phyloP scores from a whole-genome alignment of 2,888 invertebrate genomes.

The Agrochola litura region DNA sequence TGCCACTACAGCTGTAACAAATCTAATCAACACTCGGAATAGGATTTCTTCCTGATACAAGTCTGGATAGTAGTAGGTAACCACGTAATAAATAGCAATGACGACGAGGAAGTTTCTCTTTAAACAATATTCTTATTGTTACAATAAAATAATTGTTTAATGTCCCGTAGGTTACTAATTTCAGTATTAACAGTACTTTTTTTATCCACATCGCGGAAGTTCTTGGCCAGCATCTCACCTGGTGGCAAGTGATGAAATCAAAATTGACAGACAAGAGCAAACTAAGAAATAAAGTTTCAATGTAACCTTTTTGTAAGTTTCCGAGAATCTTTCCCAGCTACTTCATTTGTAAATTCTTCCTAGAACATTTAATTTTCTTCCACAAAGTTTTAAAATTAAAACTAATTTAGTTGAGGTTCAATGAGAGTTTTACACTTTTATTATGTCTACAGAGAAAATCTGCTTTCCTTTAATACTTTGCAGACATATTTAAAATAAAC shows the following conservation, averaged over 20 bases:
- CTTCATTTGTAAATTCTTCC: constrained; percentile 48
- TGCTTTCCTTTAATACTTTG: constrained; percentile 17
- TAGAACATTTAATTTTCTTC: constrained; percentile 33
- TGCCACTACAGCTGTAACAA: too few relatives aligned
- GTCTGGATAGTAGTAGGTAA: too few relatives aligned
- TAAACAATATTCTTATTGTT: too few relatives aligned
- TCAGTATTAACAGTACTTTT: too few relatives aligned
- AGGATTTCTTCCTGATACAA: too few relatives aligned
- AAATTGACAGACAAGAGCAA: neutral
- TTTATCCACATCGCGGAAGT: too few relatives aligned
- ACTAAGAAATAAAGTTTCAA: constrained; percentile 5
- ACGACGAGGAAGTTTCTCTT: too few relatives aligned
- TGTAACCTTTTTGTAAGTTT: constrained; percentile 16
- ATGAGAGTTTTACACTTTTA: constrained; percentile 45
- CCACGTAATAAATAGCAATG: too few relatives aligned
- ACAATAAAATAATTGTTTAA: too few relatives aligned
- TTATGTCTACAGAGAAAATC: constrained; percentile 28
- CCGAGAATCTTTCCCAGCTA: constrained; percentile 18
- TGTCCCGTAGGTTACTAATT: too few relatives aligned
- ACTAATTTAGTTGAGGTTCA: constrained; percentile 48
- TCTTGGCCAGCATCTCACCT: too few relatives aligned
- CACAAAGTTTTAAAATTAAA: constrained; percentile 50
- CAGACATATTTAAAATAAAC: constrained; percentile 23
- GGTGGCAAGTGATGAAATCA: neutral
- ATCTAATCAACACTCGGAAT: too few relatives aligned